phyloP scores from a whole-genome alignment of 2,888 invertebrate species.

The Peribatodes rhomboidaria region DNA sequence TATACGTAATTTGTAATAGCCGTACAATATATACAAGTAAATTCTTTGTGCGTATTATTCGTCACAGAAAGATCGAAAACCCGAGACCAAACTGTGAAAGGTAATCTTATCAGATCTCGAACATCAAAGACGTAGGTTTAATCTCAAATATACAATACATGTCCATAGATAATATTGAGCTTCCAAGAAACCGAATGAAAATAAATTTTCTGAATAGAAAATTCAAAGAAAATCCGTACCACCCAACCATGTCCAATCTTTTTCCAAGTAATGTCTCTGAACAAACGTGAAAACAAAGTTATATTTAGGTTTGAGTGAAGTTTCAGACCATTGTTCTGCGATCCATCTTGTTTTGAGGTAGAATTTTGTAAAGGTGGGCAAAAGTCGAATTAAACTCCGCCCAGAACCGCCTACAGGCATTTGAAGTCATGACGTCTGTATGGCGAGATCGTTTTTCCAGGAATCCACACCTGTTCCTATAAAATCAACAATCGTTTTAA shows the following conservation, averaged over 20 bases:
- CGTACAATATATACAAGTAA: no score
- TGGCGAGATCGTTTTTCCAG: conserved; percentile 17
- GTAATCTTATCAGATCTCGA: not conserved
- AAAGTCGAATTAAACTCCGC: conserved; percentile 25
- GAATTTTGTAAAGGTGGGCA: conserved; percentile 8
- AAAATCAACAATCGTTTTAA: conserved; percentile 9
- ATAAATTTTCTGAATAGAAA: not conserved
- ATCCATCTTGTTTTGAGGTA: not conserved
- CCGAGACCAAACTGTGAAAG: not conserved
- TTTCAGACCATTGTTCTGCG: not conserved
- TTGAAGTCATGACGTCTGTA: conserved; percentile 26
- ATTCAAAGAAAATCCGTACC: not conserved
- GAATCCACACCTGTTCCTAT: conserved; percentile 25
- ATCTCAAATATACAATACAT: not conserved
- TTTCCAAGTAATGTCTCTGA: conserved; percentile 1
- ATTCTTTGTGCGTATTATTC: not conserved
- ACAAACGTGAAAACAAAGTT: not conserved
- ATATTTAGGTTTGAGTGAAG: no score
- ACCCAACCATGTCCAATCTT: not conserved
- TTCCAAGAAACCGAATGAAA: not conserved
- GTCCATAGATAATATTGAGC: conserved; percentile 1
- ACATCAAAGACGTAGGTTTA: not conserved
- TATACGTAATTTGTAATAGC: no score
- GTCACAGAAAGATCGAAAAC: not conserved
- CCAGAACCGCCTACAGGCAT: conserved; percentile 26